Evolutionary conservation across 2,113 vertebrate genomes (phyloP), one percentile per base, ranked within the genome.

Genomic region (Onychostruthus taczanowskii): DNA sequence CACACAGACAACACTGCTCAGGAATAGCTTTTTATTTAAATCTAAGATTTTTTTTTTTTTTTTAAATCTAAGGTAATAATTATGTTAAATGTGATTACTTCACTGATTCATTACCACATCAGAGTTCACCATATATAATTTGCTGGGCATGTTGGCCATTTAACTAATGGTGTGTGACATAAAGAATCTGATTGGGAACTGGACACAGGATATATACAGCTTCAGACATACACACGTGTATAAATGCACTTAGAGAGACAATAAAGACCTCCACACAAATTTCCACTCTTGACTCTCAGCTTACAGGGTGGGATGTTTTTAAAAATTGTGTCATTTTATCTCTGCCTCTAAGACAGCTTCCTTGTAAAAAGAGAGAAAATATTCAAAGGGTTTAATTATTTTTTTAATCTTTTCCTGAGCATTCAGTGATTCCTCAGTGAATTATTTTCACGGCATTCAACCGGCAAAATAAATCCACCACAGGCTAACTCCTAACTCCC

Each of bases 391-490:
- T 33, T 93, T 85, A 47, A 66, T 75, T 90, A 6, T 44, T 73
- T 55, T 86, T 49, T 69, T 12, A 16, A 15, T 69, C 6, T 52
- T 76, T 39, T 78, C 52, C 70, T 73, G 37, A 63, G 35, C 47
- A 37, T 77, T 73, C 68, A 58, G 61, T 18, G 61, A 72, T 55
- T 19, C 49, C 44, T 78, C 43, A 21, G 41, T 72, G 69, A 91
- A 89, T 89, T 92, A 94, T 61, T 87, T 75, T 78, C 44, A 59
- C 23, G 72, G 76, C 8, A 56, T 77, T 81, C n/a, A 59, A 77
- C 13, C 23, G 61, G 26, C 35, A 91, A 92, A 93, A 90, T 88
- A 96, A 96, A 96, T 87, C 73, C 39, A 75, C 33, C 73, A 47
- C 0, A 0, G 18, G 44, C 69, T 87, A 92, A 87, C 68, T 90